These are phyloP conservation scores for Melanaphis sacchari DNA, from an alignment of 1,140 invertebrate species.

Conservation along the genomic window DNA sequence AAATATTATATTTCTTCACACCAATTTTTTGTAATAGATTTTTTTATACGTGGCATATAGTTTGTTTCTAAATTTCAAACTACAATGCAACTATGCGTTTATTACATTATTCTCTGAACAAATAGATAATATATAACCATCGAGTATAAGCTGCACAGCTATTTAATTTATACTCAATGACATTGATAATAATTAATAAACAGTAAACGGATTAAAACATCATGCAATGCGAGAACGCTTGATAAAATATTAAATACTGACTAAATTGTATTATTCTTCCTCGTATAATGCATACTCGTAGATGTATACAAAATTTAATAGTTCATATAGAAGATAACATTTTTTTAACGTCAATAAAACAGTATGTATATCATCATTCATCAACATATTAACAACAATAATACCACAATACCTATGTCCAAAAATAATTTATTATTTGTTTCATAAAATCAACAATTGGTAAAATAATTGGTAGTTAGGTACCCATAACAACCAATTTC, in stretches of 20 bases:
- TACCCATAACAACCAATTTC: not conserved
- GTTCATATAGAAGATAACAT: not conserved
- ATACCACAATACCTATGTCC: not conserved
- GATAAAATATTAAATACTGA: not conserved
- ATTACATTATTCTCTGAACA: not conserved
- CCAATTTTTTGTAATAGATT: not conserved
- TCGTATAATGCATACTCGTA: not conserved
- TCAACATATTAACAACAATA: not conserved
- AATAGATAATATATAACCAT: not conserved
- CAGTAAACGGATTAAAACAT: constrained; percentile 1
- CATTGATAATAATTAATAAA: not conserved
- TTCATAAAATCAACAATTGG: not conserved
- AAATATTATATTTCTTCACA: not conserved
- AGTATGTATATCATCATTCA: not conserved
- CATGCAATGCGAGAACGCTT: too few species aligned
- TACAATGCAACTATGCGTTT: not conserved
- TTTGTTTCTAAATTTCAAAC: not conserved
- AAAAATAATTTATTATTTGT: not conserved
- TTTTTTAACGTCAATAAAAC: not conserved
- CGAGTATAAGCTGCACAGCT: not conserved
- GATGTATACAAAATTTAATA: not conserved
- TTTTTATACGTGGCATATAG: not conserved
- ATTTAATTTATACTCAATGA: not conserved
- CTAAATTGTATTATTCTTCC: too few species aligned
- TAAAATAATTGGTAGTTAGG: not conserved